phyloP scores from a whole-genome alignment of 2,797 vertebrate genomes.

The Sebastes melanostomus region DNA sequence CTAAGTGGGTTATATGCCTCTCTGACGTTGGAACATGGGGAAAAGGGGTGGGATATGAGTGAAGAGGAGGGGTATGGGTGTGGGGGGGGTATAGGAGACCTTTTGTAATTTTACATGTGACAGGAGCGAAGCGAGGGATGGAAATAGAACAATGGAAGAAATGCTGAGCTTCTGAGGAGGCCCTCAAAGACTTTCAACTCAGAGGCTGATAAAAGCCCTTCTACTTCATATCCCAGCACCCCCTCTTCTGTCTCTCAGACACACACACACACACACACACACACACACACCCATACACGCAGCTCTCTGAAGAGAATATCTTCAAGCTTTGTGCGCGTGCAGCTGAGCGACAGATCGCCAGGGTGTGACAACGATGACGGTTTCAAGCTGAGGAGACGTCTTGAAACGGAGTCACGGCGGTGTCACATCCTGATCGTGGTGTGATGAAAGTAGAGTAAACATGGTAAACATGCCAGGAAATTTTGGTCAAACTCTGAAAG shows the following conservation, averaged over 20 bases:
- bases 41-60: conserved; percentile 57
- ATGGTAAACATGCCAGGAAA: conserved; percentile 76
- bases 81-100: conserved; percentile 64
- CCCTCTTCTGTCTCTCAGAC: conserved; percentile 59
- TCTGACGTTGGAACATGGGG: conserved; percentile 68
- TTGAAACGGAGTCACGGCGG: conserved; percentile 70
- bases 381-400: conserved; percentile 76
- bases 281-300: conserved; percentile 23
- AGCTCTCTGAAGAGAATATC: conserved; percentile 75
- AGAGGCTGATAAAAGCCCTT: conserved; percentile 84
- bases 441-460: conserved; percentile 78
- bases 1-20: conserved; percentile 80
- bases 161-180: conserved; percentile 83
- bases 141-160: conserved; percentile 84
- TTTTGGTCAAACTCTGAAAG: conserved; percentile 74
- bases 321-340: conserved; percentile 67
- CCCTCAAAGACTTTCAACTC: conserved; percentile 86
- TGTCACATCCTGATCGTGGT: conserved; percentile 72
- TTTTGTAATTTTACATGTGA: conserved; percentile 85
- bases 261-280: conserved; percentile 25
- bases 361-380: conserved; percentile 78
- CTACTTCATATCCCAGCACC: conserved; percentile 76
- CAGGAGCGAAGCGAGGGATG: conserved; percentile 81
- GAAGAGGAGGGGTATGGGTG: conserved; percentile 43
- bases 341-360: conserved; percentile 77